phyloP scores from a whole-genome alignment of 2,888 invertebrate species.

The Dexiosoma caninum region DNA sequence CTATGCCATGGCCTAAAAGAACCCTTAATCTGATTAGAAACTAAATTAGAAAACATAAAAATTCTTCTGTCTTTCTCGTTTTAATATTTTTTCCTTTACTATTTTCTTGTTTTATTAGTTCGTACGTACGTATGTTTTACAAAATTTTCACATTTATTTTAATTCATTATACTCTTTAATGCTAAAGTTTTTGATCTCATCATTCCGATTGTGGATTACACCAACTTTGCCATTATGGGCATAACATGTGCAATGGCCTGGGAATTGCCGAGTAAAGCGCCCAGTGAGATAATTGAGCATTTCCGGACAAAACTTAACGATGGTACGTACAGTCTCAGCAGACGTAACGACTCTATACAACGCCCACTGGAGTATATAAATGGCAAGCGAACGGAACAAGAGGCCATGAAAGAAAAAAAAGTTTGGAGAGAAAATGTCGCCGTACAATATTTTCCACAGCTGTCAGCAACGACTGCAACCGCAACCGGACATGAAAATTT shows the following conservation, averaged over 20 bases:
- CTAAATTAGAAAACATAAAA: not conserved
- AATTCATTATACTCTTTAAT: constrained; percentile 34
- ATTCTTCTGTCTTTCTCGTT: not conserved
- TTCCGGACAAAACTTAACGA: constrained; percentile 72
- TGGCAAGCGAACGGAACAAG: constrained; percentile 29
- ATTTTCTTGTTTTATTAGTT: not conserved
- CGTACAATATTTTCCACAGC: not conserved
- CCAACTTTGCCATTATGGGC: constrained; percentile 81
- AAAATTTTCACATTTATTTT: constrained; percentile 32
- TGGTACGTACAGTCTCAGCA: constrained; percentile 70
- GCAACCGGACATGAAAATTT: constrained; percentile 46
- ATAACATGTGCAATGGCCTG: constrained; percentile 87
- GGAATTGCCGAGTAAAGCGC: constrained; percentile 84
- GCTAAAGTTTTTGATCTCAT: constrained; percentile 75
- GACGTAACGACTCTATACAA: constrained; percentile 69
- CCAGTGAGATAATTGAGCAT: constrained; percentile 74
- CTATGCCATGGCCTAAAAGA: not conserved
- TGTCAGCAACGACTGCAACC: constrained; percentile 51
- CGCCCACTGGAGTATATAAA: constrained; percentile 61
- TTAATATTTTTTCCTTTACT: not conserved
- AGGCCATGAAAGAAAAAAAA: not conserved
- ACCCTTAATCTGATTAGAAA: not conserved
- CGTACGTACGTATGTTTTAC: constrained; percentile 33
- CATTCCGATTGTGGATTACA: constrained; percentile 76
- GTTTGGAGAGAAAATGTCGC: constrained; percentile 2